Evolutionary conservation across 1,140 invertebrate genomes (phyloP), one percentile per base, ranked within the genome.

Genomic region (Sycophaga agraensis): DNA sequence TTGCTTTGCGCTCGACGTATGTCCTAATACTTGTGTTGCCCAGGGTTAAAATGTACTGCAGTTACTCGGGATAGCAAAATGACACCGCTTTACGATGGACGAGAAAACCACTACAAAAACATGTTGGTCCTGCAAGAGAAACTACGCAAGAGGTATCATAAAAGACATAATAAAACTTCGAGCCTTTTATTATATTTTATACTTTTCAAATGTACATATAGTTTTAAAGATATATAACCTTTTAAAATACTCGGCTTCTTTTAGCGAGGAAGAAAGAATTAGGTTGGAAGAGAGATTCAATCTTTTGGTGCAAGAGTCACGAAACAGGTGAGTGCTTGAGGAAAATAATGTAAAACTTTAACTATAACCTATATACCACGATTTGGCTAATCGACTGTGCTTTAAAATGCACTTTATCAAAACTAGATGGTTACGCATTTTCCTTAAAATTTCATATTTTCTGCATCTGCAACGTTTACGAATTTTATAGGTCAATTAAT

Each of bases 261-360:
- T 43, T 31, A 81, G 79, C 46, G 78, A 81, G 53, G 76, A 80
- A 57, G 76, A 80, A 53, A 75, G 77, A 50, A 74, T 79, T 59
- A 70, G 69, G 31, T 58, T 81, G 51, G 79, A 81, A 49, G 73
- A 77, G 45, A 70, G 74, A 49, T 81, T 79, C 51, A 75, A 75
- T 34, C 40, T 74, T 22, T 61, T 81, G 14, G 60, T 73, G 6
- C 68, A 74, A 59, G 76, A 79, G 14, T 76, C 76, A 40, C 68
- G 62, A 65, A 70, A 70, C 16, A 79, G 77, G 79, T 80, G 59
- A 67, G 65, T 17, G 9, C 24, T 9, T 16, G 12, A 26, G n/a
- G n/a, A n/a, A n/a, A n/a, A n/a, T n/a, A n/a, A n/a, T n/a, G n/a
- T n/a, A n/a, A n/a, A n/a, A n/a, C n/a, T n/a, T n/a, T n/a, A n/a